Base-by-base conservation (phyloP, 2,797 vertebrate genomes). In the Lepilemur ruficaudatus region DNA sequence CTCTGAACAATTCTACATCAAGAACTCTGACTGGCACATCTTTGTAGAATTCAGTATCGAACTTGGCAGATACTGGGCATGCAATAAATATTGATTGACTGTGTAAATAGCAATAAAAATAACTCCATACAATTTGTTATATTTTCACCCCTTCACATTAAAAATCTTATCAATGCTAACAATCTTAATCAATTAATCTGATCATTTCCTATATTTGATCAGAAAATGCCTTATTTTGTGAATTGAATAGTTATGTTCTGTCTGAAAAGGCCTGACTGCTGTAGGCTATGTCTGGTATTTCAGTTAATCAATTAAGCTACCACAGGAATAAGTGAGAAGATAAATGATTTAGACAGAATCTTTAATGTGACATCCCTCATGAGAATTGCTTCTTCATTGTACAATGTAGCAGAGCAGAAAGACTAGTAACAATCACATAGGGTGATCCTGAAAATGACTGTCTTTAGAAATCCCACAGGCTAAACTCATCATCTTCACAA, bases 231-330 rank as follows among this genome's bases (percentile, higher is more conserved):
- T 89, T 76, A 63, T 87, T 91, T 65, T 94, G 43, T 97, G 79
- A 86, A 87, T 91, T 97, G 75, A 86, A 87, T 91, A 87, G 70
- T 46, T 83, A 17, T 63, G 25, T 88, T 93, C n/a, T 70, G 86
- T 91, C 50, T 94, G 86, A 95, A 85, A 93, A 97, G 73, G 84
- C 22, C 32, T 84, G 55, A 87, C 10, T 94, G 84, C 88, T 97
- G 55, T 81, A 88, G 90, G 92, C 84, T 80, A 94, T 95, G 90
- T 95, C 95, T 97, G 96, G 35, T 92, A 94, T 97, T 97, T 96
- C 88, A 96, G 84, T 84, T 97, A 93, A 95, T 96, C 92, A 96
- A 80, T 96, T 96, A 97, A 93, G 32, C 80, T 97, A 93, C 88
- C 13, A 63, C 84, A 95, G 48, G 69, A 93, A 92, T 95, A 90